phyloP scores from a whole-genome alignment of 2,113 vertebrate species.

The Odontesthes bonariensis region DNA sequence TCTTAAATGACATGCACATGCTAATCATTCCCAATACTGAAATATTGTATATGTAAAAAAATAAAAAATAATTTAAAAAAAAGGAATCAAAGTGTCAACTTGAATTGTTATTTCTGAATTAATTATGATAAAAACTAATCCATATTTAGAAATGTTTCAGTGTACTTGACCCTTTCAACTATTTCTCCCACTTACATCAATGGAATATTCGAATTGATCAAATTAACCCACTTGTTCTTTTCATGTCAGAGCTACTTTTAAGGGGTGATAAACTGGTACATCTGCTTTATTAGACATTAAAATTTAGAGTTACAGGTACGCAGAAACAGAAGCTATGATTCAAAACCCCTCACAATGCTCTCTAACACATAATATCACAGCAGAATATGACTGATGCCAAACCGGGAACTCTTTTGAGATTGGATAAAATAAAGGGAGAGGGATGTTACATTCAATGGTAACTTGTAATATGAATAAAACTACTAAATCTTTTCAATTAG shows the following conservation, averaged over 20 bases:
- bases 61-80: background rate
- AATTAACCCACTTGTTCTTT: background rate
- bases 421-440: background rate
- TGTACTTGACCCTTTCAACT: background rate
- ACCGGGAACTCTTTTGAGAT: no score
- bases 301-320: background rate
- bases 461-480: slow-evolving; percentile 8
- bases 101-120: slow-evolving; percentile 8
- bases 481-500: slow-evolving; percentile 33
- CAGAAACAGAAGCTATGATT: background rate
- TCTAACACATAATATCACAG: background rate
- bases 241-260: slow-evolving; percentile 10
- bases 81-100: background rate
- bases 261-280: slow-evolving; percentile 4
- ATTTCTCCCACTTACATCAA: background rate
- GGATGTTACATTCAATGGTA: background rate
- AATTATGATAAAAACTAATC: background rate
- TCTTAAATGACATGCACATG: slow-evolving; percentile 45
- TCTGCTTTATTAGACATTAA: background rate
- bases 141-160: no score
- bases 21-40: slow-evolving; percentile 33
- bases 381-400: background rate
- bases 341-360: background rate
- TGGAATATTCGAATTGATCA: background rate
- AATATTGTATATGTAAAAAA: background rate